These are phyloP conservation scores for Sebastes elongatus DNA, from an alignment of 2,797 vertebrate species.

Conservation along the genomic window DNA sequence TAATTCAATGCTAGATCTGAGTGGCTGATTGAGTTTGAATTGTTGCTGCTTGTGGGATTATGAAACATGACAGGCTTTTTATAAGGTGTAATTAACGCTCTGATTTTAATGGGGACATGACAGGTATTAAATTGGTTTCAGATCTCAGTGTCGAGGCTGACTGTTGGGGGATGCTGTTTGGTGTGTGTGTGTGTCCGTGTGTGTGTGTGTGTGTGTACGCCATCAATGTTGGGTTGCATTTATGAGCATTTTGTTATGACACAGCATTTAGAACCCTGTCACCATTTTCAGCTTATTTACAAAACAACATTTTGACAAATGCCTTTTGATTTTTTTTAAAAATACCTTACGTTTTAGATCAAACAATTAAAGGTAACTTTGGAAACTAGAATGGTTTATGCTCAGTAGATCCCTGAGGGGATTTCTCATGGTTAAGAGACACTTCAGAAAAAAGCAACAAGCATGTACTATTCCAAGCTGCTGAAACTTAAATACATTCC, in stretches of 20 bases:
- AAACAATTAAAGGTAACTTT: not conserved
- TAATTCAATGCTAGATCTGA: constrained; percentile 71
- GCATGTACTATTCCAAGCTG: constrained; percentile 40
- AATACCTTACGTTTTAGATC: not conserved
- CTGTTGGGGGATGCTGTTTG: constrained; percentile 19
- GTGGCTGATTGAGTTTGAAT: constrained; percentile 79
- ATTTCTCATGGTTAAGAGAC: no score
- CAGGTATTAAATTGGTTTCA: constrained; percentile 86
- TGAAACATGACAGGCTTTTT: constrained; percentile 86
- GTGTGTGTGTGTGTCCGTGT: not conserved
- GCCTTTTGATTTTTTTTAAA: not conserved
- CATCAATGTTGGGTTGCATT: constrained; percentile 6
- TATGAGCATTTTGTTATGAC: constrained; percentile 5
- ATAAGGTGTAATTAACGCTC: constrained; percentile 86
- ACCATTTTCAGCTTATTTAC: not conserved
- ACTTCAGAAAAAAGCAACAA: constrained; percentile 37
- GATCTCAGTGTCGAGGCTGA: constrained; percentile 65
- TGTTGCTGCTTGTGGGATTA: constrained; percentile 77
- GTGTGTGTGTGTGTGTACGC: not conserved
- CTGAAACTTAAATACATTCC: constrained; percentile 47
- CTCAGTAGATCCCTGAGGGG: not conserved
- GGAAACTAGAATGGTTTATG: not conserved
- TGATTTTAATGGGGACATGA: constrained; percentile 85
- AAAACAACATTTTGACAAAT: not conserved
- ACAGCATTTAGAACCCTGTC: constrained; percentile 24